Conservation (phyloP, 2,888 invertebrate species). For the Andrena hattorfiana region DNA sequence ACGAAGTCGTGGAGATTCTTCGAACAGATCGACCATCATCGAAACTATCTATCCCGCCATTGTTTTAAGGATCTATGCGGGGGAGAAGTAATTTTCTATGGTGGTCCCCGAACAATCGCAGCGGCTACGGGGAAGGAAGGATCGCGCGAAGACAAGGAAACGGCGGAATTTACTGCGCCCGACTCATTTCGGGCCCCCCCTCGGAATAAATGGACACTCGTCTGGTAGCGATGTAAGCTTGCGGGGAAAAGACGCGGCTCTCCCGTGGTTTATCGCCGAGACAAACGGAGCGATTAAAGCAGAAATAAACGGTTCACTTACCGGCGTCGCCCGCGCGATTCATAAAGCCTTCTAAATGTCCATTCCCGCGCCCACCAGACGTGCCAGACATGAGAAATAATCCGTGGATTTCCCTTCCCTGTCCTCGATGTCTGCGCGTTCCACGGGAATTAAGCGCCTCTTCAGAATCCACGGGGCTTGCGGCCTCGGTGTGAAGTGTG, state of each 20-base stretch:
- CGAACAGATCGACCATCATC: not conserved
- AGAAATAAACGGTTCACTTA: constrained; percentile 69
- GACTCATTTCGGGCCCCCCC: constrained; percentile 56
- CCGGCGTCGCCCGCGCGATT: constrained; percentile 51
- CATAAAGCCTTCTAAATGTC: constrained; percentile 60
- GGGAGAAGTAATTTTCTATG: constrained; percentile 56
- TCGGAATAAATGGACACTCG: constrained; percentile 67
- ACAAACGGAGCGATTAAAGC: constrained; percentile 68
- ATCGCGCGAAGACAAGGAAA: constrained; percentile 16
- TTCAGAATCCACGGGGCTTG: constrained; percentile 19
- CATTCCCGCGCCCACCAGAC: constrained; percentile 27
- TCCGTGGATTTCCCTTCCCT: constrained; percentile 32
- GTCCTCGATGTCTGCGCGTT: not conserved
- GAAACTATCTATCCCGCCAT: not conserved
- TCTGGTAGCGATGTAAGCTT: constrained; percentile 54
- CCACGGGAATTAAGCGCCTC: constrained; percentile 37
- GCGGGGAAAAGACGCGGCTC: constrained; percentile 53
- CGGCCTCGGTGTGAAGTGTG: not conserved
- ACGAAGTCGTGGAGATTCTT: not conserved
- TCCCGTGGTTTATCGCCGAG: constrained; percentile 62
- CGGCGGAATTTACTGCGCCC: constrained; percentile 57
- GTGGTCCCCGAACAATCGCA: constrained; percentile 32
- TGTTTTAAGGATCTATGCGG: not conserved
- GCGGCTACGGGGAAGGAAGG: constrained; percentile 22
- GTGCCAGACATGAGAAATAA: constrained; percentile 46